Evolutionary conservation across 2,797 vertebrate genomes (phyloP).

Genomic region (Rhabdophis nuchalis): DNA sequence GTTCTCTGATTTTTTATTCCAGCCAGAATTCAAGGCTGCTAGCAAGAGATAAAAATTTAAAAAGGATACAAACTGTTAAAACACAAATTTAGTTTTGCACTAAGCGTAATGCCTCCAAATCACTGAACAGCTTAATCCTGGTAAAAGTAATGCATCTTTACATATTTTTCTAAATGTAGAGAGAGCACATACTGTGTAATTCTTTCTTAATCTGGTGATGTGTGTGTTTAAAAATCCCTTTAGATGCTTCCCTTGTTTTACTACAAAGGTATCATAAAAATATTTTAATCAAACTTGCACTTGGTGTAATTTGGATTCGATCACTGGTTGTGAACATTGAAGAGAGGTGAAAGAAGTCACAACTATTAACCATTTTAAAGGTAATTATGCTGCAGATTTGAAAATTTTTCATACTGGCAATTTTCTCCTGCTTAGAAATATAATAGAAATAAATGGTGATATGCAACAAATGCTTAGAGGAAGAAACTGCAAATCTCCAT

Average conservation of each 20-base stretch:
- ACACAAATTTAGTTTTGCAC: not conserved
- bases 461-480: not conserved
- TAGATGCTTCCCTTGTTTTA: not conserved
- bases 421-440: not conserved
- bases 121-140: not conserved
- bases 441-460: not conserved
- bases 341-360: not conserved
- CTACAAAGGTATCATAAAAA: not conserved
- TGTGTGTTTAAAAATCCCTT: not conserved
- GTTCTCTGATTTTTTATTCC: not conserved
- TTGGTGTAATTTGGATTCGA: not conserved
- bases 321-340: not conserved
- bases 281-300: not conserved
- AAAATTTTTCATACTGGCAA: not conserved
- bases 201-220: not conserved
- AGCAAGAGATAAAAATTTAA: not conserved
- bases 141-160: not conserved
- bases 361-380: not conserved
- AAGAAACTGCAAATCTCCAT: not conserved
- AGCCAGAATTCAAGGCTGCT: not conserved
- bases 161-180: not conserved
- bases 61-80: not conserved
- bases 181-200: not conserved
- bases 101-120: not conserved
- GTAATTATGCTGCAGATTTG: not conserved